Conservation (phyloP, 1,140 invertebrate genomes). For the Ctenoplectra terminalis region DNA sequence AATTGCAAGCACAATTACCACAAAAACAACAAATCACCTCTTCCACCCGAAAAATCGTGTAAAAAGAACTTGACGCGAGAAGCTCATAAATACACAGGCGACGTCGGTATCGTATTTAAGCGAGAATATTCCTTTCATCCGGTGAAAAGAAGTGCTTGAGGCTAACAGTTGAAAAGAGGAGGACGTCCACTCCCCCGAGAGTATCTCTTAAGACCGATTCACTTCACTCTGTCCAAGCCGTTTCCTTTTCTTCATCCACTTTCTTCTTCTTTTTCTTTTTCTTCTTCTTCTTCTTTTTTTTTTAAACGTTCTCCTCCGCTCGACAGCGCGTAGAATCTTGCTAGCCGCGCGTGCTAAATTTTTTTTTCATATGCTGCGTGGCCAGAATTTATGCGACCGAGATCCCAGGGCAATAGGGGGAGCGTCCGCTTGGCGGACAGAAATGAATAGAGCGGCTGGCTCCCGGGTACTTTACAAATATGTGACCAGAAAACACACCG, state of each 20-base stretch:
- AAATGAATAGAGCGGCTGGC: conserved; percentile 76
- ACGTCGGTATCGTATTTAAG: conserved; percentile 26
- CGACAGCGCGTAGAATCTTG: conserved; percentile 34
- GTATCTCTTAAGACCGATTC: conserved; percentile 58
- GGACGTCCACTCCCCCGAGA: conserved; percentile 37
- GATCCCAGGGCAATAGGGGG: conserved; percentile 64
- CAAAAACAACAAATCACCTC: not conserved
- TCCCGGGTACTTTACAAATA: conserved; percentile 78
- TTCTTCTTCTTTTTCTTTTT: no score
- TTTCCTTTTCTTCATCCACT: conserved; percentile 26
- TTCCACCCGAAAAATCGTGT: no score
- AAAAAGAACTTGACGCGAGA: not conserved
- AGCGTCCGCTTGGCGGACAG: conserved; percentile 65
- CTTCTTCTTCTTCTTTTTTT: conserved; percentile 3
- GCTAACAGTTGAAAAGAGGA: conserved; percentile 26
- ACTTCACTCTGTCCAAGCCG: conserved; percentile 41
- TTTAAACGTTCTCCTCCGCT: conserved; percentile 30
- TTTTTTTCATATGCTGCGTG: conserved; percentile 70
- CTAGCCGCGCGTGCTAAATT: conserved; percentile 54
- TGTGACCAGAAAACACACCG: conserved; percentile 79
- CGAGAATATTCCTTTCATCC: not conserved
- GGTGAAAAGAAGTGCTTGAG: conserved; percentile 3
- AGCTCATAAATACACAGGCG: not conserved
- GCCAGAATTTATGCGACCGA: conserved; percentile 76
- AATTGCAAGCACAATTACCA: no score